Percentiles rank a stretch among this genome's conserved stretches.
These are phyloP conservation scores for Thecophora atra DNA, from an alignment of 2,888 invertebrate genomes.

Conservation along the genomic window DNA sequence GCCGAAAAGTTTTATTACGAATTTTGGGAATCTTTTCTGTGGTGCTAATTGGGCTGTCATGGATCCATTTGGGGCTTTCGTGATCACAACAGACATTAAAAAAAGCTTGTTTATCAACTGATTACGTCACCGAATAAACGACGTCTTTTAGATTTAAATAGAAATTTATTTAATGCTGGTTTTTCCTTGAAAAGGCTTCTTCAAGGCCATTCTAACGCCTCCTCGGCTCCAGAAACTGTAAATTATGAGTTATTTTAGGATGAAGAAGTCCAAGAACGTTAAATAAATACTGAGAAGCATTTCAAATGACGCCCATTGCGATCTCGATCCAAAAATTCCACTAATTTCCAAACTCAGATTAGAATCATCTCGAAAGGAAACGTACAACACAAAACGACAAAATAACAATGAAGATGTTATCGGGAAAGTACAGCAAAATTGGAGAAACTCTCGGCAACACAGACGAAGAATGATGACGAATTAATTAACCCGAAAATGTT, in stretches of 20 bases:
- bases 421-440: conserved; percentile 16
- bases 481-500: conserved; percentile 52
- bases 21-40: conserved; percentile 48
- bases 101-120: conserved; percentile 26
- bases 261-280: too few species aligned
- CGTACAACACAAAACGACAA: neutral
- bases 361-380: neutral
- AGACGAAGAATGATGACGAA: conserved; percentile 27
- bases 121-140: conserved; percentile 19
- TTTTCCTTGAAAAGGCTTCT: too few species aligned
- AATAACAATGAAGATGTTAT: conserved; percentile 27
- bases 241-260: too few species aligned
- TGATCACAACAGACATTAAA: neutral
- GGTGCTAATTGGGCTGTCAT: conserved; percentile 62
- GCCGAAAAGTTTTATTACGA: conserved; percentile 49
- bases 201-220: too few species aligned
- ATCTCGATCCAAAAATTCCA: too few species aligned
- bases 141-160: neutral
- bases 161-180: neutral
- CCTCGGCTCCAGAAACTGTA: too few species aligned
- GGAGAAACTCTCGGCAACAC: conserved; percentile 1
- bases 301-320: too few species aligned
- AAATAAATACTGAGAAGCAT: too few species aligned
- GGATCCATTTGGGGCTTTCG: conserved; percentile 8
- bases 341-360: neutral